phyloP scores from a whole-genome alignment of 2,888 invertebrate genomes.

The Alloscopus bannaensis region DNA sequence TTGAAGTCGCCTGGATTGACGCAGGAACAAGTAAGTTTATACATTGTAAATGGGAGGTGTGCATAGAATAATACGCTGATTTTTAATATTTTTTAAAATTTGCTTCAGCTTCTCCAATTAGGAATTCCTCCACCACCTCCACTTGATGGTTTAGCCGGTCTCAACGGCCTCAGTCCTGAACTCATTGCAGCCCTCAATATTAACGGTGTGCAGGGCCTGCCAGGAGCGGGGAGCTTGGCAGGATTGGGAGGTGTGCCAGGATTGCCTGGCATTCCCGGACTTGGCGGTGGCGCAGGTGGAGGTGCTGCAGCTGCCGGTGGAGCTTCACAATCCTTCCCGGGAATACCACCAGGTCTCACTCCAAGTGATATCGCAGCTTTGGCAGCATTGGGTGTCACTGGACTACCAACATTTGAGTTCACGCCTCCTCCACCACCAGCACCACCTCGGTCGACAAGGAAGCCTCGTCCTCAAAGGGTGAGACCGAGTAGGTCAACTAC shows the following conservation, averaged over 20 bases:
- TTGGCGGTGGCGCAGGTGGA: not conserved
- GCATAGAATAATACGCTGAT: too few species aligned
- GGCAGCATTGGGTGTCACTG: conserved; percentile 41
- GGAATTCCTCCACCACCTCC: too few species aligned
- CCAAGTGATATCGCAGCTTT: conserved; percentile 40
- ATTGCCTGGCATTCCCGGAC: not conserved
- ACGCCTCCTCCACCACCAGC: conserved; percentile 1
- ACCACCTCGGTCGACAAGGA: conserved; percentile 37
- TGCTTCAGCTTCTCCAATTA: too few species aligned
- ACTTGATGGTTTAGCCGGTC: not conserved
- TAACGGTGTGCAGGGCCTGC: too few species aligned
- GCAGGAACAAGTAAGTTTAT: too few species aligned
- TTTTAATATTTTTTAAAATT: too few species aligned
- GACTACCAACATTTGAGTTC: conserved; percentile 8
- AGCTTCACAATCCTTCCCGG: not conserved
- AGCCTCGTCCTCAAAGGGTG: conserved; percentile 42
- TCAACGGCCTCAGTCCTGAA: too few species aligned
- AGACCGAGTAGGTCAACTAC: not conserved
- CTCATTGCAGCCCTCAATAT: too few species aligned
- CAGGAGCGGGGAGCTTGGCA: too few species aligned
- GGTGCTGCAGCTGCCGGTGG: conserved; percentile 12
- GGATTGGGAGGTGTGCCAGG: too few species aligned
- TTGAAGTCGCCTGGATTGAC: conserved; percentile 40
- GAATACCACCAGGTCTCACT: conserved; percentile 46
- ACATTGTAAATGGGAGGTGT: too few species aligned